These are phyloP conservation scores for Stichodactyla mertensii DNA, from an alignment of 64 coral and sea anemone species.

Conservation along the genomic window DNA sequence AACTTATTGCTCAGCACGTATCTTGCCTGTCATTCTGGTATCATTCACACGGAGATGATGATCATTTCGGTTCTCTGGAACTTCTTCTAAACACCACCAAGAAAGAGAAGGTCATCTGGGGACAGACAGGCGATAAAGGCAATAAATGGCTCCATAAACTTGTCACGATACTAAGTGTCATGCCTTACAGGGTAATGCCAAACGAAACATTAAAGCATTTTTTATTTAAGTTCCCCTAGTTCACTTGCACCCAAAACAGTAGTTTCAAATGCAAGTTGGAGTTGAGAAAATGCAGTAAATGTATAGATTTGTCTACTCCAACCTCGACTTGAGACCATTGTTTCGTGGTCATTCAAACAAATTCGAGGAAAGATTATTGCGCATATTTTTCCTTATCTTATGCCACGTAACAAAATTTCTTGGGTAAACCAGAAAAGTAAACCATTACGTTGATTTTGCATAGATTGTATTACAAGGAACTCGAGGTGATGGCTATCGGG, in stretches of 20 bases:
- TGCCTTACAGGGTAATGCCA: slow-evolving; percentile 59
- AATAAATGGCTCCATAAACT: slow-evolving; percentile 63
- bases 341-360: no score
- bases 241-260: no score
- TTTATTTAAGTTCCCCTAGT: no score
- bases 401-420: no score
- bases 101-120: slow-evolving; percentile 67
- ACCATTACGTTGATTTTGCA: neutral
- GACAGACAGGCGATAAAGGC: slow-evolving; percentile 41
- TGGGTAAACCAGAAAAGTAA: no score
- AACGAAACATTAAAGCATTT: neutral
- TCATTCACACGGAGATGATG: slow-evolving; percentile 52
- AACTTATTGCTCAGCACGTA: slow-evolving; percentile 50
- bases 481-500: slow-evolving; percentile 70
- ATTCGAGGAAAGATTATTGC: no score
- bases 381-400: no score
- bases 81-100: slow-evolving; percentile 27
- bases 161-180: slow-evolving; percentile 54
- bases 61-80: slow-evolving; percentile 62
- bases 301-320: no score
- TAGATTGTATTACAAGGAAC: slow-evolving; percentile 63
- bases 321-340: no score
- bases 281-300: no score
- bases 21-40: slow-evolving; percentile 80
- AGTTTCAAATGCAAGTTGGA: no score